phyloP scores from a whole-genome alignment of 2,888 invertebrate genomes.

The Parnassius glacialis region DNA sequence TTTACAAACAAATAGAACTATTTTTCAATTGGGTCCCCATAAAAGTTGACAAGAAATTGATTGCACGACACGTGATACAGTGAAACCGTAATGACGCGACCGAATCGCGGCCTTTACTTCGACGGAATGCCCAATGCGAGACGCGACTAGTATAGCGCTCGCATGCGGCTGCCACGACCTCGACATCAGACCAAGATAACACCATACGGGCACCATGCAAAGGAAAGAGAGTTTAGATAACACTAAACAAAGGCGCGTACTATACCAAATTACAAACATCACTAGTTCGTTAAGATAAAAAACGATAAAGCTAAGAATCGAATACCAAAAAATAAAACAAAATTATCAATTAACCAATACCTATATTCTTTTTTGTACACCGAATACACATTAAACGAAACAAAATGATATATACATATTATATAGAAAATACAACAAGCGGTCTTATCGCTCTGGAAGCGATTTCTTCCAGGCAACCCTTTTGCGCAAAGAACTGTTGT shows the following conservation, averaged over 20 bases:
- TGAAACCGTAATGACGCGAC: slow-evolving; percentile 47
- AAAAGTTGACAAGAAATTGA: slow-evolving; percentile 49
- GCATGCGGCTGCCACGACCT: slow-evolving; percentile 37
- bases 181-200: slow-evolving; percentile 47
- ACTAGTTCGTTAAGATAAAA: background rate
- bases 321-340: too few species aligned
- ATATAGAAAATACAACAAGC: too few species aligned
- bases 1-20: slow-evolving; percentile 24
- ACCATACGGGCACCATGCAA: slow-evolving; percentile 43
- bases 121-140: slow-evolving; percentile 51
- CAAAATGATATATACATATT: too few species aligned
- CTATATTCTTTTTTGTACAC: too few species aligned
- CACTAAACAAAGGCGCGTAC: slow-evolving; percentile 16
- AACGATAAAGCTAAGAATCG: too few species aligned
- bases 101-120: slow-evolving; percentile 50
- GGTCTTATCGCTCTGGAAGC: too few species aligned
- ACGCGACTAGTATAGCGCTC: slow-evolving; percentile 31
- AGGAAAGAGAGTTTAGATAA: slow-evolving; percentile 38
- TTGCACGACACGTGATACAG: slow-evolving; percentile 42
- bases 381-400: too few species aligned
- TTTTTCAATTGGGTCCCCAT: slow-evolving; percentile 35
- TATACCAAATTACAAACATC: slow-evolving; percentile 11
- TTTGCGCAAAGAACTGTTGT: too few species aligned
- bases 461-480: too few species aligned
- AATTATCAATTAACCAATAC: too few species aligned